These are phyloP conservation scores for Casuarius casuarius DNA, from an alignment of 2,113 vertebrate genomes.

Conservation along the genomic window DNA sequence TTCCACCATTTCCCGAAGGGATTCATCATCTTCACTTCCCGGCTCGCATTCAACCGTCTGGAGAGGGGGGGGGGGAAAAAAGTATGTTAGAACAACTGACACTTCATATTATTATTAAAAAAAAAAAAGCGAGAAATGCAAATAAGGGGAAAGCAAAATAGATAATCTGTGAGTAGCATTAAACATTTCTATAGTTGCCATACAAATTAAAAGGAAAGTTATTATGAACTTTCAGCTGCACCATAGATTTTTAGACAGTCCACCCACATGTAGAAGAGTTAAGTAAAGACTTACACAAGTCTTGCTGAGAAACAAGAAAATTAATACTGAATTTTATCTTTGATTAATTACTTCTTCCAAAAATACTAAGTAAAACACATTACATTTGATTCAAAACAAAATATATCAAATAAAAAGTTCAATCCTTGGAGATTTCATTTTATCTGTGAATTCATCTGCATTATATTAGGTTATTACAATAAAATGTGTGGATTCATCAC, in stretches of 20 bases:
- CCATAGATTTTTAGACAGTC: background rate
- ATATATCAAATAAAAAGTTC: background rate
- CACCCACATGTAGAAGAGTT: background rate
- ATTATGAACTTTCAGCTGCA: background rate
- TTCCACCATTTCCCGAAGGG: constrained; percentile 91
- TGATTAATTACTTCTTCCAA: background rate
- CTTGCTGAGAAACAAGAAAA: background rate
- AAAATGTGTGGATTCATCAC: background rate
- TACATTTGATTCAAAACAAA: background rate
- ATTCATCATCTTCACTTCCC: constrained; percentile 86
- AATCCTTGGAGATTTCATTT: background rate
- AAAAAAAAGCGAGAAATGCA: background rate
- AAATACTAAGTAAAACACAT: background rate
- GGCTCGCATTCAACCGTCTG: constrained; percentile 88
- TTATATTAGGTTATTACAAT: background rate
- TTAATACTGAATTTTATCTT: background rate
- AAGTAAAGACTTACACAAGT: background rate
- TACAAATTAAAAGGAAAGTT: background rate
- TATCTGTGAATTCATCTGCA: background rate
- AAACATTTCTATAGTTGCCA: background rate
- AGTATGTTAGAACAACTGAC: background rate
- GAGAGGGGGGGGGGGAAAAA: background rate
- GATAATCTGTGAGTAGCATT: background rate
- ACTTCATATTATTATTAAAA: background rate
- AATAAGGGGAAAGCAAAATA: background rate